phyloP scores from a whole-genome alignment of 1,140 invertebrate genomes.

The Phenacoccus solenopsis region DNA sequence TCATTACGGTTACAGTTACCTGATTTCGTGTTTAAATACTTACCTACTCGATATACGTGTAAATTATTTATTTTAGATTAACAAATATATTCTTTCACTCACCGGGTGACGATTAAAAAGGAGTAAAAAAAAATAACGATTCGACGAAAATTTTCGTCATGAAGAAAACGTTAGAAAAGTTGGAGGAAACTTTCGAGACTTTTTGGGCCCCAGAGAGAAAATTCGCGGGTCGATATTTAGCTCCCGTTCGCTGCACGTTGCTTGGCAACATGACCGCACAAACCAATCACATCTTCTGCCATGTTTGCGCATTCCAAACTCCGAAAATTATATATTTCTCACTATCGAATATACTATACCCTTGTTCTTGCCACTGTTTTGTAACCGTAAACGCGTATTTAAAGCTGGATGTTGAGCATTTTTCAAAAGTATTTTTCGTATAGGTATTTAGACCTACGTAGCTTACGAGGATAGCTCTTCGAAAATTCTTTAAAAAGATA shows the following conservation, averaged over 20 bases:
- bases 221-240: conserved; percentile 7
- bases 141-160: too few relatives aligned
- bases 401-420: too few relatives aligned
- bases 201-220: conserved; percentile 12
- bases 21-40: too few relatives aligned
- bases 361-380: background rate
- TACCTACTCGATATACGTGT: too few relatives aligned
- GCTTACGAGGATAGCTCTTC: background rate
- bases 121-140: too few relatives aligned
- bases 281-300: conserved; percentile 17
- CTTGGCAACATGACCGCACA: conserved; percentile 14
- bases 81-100: too few relatives aligned
- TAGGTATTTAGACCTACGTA: background rate
- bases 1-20: too few relatives aligned
- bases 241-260: conserved; percentile 7
- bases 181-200: conserved; percentile 9
- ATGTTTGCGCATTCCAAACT: conserved; percentile 16
- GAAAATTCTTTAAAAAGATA: background rate
- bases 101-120: too few relatives aligned
- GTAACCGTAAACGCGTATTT: too few relatives aligned
- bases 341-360: background rate
- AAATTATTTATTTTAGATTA: too few relatives aligned
- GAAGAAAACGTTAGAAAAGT: too few relatives aligned
- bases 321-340: conserved; percentile 10
- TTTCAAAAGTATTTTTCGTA: too few relatives aligned